Conservation (phyloP, 1,140 invertebrate genomes). For the Bacillus rossius region DNA sequence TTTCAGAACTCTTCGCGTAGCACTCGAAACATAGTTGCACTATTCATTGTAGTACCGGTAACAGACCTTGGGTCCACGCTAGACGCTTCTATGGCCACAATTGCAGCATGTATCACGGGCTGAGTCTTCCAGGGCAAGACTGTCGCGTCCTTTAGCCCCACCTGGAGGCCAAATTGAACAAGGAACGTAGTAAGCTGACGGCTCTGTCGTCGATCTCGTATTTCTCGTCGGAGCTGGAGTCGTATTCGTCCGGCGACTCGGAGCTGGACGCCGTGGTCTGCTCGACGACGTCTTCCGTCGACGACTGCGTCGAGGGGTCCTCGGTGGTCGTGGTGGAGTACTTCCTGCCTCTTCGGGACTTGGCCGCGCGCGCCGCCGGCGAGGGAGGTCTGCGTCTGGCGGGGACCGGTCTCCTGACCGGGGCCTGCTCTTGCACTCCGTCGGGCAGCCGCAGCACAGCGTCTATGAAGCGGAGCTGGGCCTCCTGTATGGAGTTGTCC, state of each 20-base stretch:
- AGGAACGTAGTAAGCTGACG: conserved; percentile 69
- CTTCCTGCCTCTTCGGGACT: not conserved
- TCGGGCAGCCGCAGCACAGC: conserved; percentile 57
- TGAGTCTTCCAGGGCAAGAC: not conserved
- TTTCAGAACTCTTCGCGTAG: too few species aligned
- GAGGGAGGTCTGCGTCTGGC: not conserved
- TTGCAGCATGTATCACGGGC: too few species aligned
- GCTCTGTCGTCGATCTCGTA: conserved; percentile 45
- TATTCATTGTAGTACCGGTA: too few species aligned
- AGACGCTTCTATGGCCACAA: too few species aligned
- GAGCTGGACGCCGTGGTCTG: not conserved
- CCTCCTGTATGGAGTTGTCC: conserved; percentile 56
- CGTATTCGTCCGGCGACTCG: not conserved
- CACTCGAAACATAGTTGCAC: too few species aligned
- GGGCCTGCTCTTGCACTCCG: conserved; percentile 18
- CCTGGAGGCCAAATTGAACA: conserved; percentile 74
- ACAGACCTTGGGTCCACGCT: too few species aligned
- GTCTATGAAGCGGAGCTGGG: conserved; percentile 55
- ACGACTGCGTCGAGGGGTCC: conserved; percentile 51
- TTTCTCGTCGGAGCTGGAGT: not conserved
- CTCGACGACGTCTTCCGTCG: not conserved
- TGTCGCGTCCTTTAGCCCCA: conserved; percentile 49
- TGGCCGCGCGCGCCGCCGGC: not conserved
- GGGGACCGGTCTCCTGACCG: not conserved
- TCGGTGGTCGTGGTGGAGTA: not conserved